Evolutionary conservation across 2,888 invertebrate species (phyloP).

Genomic region (Drosophila falleni): DNA sequence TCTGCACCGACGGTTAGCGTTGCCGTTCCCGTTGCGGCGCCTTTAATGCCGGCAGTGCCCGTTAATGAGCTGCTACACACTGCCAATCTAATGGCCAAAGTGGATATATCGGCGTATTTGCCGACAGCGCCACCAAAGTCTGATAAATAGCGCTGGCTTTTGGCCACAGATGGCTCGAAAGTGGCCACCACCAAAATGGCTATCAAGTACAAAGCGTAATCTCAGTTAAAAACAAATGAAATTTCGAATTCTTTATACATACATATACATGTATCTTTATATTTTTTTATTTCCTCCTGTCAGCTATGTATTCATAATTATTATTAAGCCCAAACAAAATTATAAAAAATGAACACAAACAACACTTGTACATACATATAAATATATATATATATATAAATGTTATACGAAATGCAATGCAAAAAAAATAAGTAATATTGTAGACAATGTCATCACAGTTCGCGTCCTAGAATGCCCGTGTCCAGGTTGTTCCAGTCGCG

Average conservation of each 20-base stretch:
- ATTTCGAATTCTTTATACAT: conserved; percentile 8
- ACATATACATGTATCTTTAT: conserved; percentile 6
- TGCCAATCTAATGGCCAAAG: conserved; percentile 80
- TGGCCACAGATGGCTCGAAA: conserved; percentile 1
- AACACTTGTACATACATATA: conserved; percentile 38
- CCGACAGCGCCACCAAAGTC: conserved; percentile 58
- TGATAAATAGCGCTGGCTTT: conserved; percentile 22
- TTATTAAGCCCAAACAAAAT: conserved; percentile 37
- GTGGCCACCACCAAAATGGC: conserved; percentile 6
- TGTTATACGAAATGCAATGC: conserved; percentile 13
- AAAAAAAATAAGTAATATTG: conserved; percentile 1
- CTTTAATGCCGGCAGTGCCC: conserved; percentile 12
- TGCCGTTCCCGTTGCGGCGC: conserved; percentile 7
- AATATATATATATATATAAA: conserved; percentile 19
- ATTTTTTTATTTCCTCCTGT: neutral
- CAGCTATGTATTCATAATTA: conserved; percentile 30
- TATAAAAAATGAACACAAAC: conserved; percentile 10
- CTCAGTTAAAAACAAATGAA: conserved; percentile 37
- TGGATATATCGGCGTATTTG: conserved; percentile 69
- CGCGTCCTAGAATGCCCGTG: conserved; percentile 56
- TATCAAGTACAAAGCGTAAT: conserved; percentile 27
- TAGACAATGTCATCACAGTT: conserved; percentile 7
- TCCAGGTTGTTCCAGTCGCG: conserved; percentile 69
- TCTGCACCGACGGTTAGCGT: conserved; percentile 1
- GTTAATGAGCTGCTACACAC: conserved; percentile 77